These are phyloP conservation scores for Girardinichthys multiradiatus DNA, from an alignment of 2,113 vertebrate genomes.

Conservation along the genomic window DNA sequence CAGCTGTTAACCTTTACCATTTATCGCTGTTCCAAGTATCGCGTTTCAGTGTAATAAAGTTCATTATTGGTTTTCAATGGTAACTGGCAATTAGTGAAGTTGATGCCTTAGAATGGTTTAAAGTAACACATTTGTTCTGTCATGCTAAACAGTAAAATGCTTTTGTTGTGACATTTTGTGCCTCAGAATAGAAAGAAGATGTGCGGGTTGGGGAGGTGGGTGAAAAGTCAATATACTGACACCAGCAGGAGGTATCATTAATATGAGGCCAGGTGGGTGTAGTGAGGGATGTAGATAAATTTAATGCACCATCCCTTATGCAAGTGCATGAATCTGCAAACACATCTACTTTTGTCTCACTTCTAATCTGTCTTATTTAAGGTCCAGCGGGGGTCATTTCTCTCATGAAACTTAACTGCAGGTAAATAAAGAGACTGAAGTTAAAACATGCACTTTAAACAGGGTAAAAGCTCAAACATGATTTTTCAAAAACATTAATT, in stretches of 20 bases:
- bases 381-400: background rate
- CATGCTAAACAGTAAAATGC: conserved; percentile 43
- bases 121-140: conserved; percentile 47
- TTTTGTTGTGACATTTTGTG: conserved; percentile 62
- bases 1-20: conserved; percentile 2
- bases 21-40: conserved; percentile 26
- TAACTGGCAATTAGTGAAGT: conserved; percentile 48
- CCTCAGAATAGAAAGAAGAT: conserved; percentile 64
- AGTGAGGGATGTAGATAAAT: conserved; percentile 29
- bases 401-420: background rate
- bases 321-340: conserved; percentile 44
- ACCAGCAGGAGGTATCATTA: conserved; percentile 52
- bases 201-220: background rate
- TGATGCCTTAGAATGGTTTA: conserved; percentile 49
- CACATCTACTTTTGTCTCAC: conserved; percentile 25
- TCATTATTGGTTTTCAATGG: conserved; percentile 36
- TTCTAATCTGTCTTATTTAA: conserved; percentile 13
- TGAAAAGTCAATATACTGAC: conserved; percentile 47
- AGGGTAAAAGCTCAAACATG: background rate
- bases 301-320: conserved; percentile 41
- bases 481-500: background rate
- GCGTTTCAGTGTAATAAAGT: conserved; percentile 42
- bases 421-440: background rate
- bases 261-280: conserved; percentile 50
- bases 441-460: background rate